Percentiles rank a stretch among this genome's conserved stretches.
Conservation (phyloP, 1,140 invertebrate genomes). For the Drosophila tani region DNA sequence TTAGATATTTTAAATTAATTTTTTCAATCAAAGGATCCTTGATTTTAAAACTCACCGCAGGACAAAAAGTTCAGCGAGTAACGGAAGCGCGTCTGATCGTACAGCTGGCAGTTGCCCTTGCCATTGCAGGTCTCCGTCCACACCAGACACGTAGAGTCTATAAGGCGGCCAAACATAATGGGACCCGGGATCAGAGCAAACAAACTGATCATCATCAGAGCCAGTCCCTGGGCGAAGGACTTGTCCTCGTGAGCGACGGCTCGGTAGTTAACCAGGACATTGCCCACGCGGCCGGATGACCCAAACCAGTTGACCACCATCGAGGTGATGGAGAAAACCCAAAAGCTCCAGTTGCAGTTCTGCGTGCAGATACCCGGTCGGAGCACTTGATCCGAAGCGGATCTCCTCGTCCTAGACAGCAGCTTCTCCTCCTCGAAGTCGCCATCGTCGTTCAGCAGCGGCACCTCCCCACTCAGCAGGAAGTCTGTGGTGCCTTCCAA, state of each 20-base stretch:
- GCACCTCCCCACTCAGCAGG: constrained; percentile 3
- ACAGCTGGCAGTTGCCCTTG: constrained; percentile 88
- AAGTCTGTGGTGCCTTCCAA: constrained; percentile 6
- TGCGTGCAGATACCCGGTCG: constrained; percentile 86
- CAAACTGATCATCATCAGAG: constrained; percentile 88
- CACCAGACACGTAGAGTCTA: constrained; percentile 88
- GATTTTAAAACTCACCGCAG: constrained; percentile 84
- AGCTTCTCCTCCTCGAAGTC: constrained; percentile 33
- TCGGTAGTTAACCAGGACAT: constrained; percentile 87
- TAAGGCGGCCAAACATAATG: constrained; percentile 88
- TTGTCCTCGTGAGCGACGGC: constrained; percentile 88
- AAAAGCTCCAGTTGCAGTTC: constrained; percentile 85
- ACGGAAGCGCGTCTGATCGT: constrained; percentile 87
- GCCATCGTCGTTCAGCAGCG: constrained; percentile 51
- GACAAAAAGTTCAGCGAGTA: constrained; percentile 87
- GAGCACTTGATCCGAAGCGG: constrained; percentile 64
- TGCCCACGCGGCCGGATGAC: constrained; percentile 88
- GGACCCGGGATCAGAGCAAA: constrained; percentile 89
- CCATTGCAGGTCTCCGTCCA: constrained; percentile 88
- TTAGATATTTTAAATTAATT: no score
- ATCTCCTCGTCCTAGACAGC: constrained; percentile 33
- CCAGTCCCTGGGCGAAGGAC: constrained; percentile 88
- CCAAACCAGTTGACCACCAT: constrained; percentile 86
- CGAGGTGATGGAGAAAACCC: constrained; percentile 85
- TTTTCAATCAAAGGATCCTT: not conserved